Conservation (phyloP, 1,140 invertebrate genomes). For the Gryon sp. region DNA sequence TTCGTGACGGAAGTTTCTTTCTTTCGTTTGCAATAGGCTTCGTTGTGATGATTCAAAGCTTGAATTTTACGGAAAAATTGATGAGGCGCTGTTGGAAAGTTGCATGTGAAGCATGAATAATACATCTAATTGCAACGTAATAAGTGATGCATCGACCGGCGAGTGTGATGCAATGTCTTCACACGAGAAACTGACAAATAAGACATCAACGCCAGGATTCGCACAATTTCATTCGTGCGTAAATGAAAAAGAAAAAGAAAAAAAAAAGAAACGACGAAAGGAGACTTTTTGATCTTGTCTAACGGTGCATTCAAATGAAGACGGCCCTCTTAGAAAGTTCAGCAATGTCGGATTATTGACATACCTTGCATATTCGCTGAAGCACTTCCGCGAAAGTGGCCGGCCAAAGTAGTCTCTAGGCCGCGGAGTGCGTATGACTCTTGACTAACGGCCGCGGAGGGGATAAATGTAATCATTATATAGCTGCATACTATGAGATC, state of each 20-base stretch:
- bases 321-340: slow-evolving; percentile 72
- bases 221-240: slow-evolving; percentile 49
- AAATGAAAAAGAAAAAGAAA: too few relatives aligned
- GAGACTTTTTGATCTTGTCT: slow-evolving; percentile 52
- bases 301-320: slow-evolving; percentile 66
- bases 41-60: not conserved
- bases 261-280: slow-evolving; percentile 40
- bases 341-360: slow-evolving; percentile 69
- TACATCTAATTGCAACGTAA: slow-evolving; percentile 54
- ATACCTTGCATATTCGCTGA: slow-evolving; percentile 68
- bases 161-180: slow-evolving; percentile 50
- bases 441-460: too few relatives aligned
- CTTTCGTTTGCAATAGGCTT: too few relatives aligned
- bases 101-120: slow-evolving; percentile 51
- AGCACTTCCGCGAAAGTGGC: slow-evolving; percentile 72
- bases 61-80: slow-evolving; percentile 26
- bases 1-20: not conserved
- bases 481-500: slow-evolving; percentile 20
- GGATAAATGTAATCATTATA: slow-evolving; percentile 29
- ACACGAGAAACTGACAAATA: slow-evolving; percentile 25
- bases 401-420: slow-evolving; percentile 27
- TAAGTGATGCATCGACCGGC: slow-evolving; percentile 46
- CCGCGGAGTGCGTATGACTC: slow-evolving; percentile 32
- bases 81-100: slow-evolving; percentile 31
- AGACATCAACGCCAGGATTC: slow-evolving; percentile 10